A percentile compares a stretch with the other conserved stretches of the same genome.
Conservation (phyloP, 2,797 vertebrate genomes). For the Kryptolebias ocellatus region DNA sequence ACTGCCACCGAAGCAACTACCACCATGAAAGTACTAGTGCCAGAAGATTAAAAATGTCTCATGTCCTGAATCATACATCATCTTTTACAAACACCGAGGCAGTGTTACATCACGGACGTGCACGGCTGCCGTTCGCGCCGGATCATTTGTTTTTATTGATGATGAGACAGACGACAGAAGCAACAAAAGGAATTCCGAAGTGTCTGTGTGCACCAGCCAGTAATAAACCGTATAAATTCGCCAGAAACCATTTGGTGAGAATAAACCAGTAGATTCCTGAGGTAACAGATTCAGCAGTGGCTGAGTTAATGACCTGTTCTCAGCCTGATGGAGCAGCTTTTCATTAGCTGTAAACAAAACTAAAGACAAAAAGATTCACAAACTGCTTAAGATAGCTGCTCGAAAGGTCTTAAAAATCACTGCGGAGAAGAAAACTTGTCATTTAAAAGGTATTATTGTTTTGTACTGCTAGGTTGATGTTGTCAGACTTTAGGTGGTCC, state of each 20-base stretch:
- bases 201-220: neutral
- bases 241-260: conserved; percentile 1
- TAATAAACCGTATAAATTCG: conserved; percentile 11
- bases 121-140: neutral
- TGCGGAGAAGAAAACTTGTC: neutral
- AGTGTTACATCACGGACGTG: neutral
- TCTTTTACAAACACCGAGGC: neutral
- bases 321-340: neutral
- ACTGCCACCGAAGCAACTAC: conserved; percentile 3
- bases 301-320: conserved; percentile 2
- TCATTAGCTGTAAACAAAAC: neutral
- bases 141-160: too few species aligned
- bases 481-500: neutral
- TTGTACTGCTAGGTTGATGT: neutral
- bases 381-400: neutral
- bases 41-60: too few species aligned
- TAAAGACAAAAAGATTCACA: neutral
- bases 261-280: neutral
- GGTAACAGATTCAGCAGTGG: neutral
- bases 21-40: too few species aligned
- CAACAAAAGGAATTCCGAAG: neutral
- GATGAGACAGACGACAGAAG: neutral
- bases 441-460: neutral
- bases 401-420: neutral
- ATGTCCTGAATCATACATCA: neutral